These are phyloP conservation scores for Stegostoma tigrinum DNA, from an alignment of 2,113 vertebrate species.

Conservation along the genomic window DNA sequence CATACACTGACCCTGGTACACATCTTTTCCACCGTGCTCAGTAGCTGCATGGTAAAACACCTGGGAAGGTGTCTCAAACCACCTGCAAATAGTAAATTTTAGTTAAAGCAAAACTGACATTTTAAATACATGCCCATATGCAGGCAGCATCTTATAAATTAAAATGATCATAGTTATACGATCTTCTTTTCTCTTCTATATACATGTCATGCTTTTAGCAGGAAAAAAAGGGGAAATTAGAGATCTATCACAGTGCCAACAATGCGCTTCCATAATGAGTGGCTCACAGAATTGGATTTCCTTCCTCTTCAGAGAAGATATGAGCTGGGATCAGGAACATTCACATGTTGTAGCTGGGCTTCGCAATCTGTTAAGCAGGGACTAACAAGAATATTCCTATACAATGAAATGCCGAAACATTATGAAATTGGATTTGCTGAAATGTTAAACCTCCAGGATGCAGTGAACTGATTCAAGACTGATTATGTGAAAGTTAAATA, in stretches of 20 bases:
- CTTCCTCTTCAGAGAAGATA: background rate
- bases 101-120: slow-evolving; percentile 27
- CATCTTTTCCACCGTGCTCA: slow-evolving; percentile 36
- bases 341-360: background rate
- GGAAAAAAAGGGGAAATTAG: background rate
- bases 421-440: background rate
- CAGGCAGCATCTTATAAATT: background rate
- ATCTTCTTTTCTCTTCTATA: background rate
- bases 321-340: background rate
- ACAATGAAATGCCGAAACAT: background rate
- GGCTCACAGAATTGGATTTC: background rate
- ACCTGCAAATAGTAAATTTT: slow-evolving; percentile 19
- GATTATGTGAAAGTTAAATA: background rate
- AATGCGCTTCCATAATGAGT: background rate
- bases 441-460: background rate
- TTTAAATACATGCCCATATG: background rate
- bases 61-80: slow-evolving; percentile 32
- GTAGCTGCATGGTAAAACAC: slow-evolving; percentile 39
- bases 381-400: background rate
- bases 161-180: background rate
- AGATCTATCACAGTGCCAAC: background rate
- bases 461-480: background rate
- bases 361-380: background rate
- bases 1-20: slow-evolving; percentile 36
- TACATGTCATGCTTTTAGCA: background rate